Percentiles rank a stretch among this genome's conserved stretches.
These are phyloP conservation scores for Aegotheles bennettii DNA, from an alignment of 2,113 vertebrate species.

Conservation along the genomic window DNA sequence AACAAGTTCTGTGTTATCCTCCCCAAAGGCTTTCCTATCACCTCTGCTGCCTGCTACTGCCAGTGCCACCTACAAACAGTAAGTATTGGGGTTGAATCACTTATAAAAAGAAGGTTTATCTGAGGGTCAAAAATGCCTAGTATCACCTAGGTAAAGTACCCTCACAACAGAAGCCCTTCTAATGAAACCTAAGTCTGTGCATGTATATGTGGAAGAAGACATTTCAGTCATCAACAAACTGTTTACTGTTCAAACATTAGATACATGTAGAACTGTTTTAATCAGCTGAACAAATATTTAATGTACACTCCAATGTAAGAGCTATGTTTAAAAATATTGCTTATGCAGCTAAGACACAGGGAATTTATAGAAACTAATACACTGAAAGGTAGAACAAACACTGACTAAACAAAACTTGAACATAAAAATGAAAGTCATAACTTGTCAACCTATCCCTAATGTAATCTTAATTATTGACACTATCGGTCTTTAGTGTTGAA, in stretches of 20 bases:
- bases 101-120: background rate
- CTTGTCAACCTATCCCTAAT: slow-evolving; percentile 26
- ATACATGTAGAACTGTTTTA: slow-evolving; percentile 79
- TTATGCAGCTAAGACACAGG: slow-evolving; percentile 48
- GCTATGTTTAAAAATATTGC: slow-evolving; percentile 67
- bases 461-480: background rate
- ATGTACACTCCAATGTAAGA: slow-evolving; percentile 67
- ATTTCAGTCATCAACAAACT: slow-evolving; percentile 73
- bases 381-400: slow-evolving; percentile 69
- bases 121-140: background rate
- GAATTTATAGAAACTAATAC: slow-evolving; percentile 69
- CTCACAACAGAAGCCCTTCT: slow-evolving; percentile 32
- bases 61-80: background rate
- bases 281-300: slow-evolving; percentile 81
- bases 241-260: slow-evolving; percentile 81
- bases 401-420: background rate
- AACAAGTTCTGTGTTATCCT: background rate
- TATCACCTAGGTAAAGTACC: background rate
- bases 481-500: background rate
- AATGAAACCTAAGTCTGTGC: slow-evolving; percentile 27
- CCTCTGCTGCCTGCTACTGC: background rate
- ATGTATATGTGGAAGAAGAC: slow-evolving; percentile 41
- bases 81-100: background rate
- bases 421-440: background rate
- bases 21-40: background rate